These are phyloP conservation scores for Orchesella cincta DNA, from an alignment of 1,140 invertebrate species.

Conservation along the genomic window DNA sequence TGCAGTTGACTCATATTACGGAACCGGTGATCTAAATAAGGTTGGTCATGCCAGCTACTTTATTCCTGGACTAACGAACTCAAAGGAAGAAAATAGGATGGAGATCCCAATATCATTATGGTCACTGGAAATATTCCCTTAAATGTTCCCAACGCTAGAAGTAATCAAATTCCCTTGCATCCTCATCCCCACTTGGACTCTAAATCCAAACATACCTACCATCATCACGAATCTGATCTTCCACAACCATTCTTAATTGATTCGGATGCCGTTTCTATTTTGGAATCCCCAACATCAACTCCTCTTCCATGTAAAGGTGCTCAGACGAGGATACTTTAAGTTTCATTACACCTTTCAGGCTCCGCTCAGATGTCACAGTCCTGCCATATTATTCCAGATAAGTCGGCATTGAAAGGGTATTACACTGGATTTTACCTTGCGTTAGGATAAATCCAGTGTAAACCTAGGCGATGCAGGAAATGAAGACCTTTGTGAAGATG, in stretches of 20 bases:
- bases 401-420: background rate
- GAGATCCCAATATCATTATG: slow-evolving; percentile 38
- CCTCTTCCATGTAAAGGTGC: background rate
- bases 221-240: slow-evolving; percentile 3
- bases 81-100: slow-evolving; percentile 40
- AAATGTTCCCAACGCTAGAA: background rate
- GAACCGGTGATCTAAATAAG: slow-evolving; percentile 37
- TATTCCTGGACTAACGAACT: slow-evolving; percentile 31
- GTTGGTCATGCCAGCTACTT: slow-evolving; percentile 44
- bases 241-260: background rate
- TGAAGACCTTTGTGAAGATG: too few relatives aligned
- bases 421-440: background rate
- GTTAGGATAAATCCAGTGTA: too few relatives aligned
- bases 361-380: background rate
- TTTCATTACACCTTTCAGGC: slow-evolving; percentile 2
- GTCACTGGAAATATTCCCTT: slow-evolving; percentile 34
- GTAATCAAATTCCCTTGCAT: slow-evolving; percentile 7
- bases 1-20: slow-evolving; percentile 41
- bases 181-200: too few relatives aligned
- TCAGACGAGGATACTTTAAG: background rate
- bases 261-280: background rate
- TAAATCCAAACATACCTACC: background rate
- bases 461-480: too few relatives aligned
- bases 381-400: slow-evolving; percentile 7
- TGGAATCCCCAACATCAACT: too few relatives aligned